These are phyloP conservation scores for Atta texana DNA, from an alignment of 1,140 invertebrate genomes.

Conservation along the genomic window DNA sequence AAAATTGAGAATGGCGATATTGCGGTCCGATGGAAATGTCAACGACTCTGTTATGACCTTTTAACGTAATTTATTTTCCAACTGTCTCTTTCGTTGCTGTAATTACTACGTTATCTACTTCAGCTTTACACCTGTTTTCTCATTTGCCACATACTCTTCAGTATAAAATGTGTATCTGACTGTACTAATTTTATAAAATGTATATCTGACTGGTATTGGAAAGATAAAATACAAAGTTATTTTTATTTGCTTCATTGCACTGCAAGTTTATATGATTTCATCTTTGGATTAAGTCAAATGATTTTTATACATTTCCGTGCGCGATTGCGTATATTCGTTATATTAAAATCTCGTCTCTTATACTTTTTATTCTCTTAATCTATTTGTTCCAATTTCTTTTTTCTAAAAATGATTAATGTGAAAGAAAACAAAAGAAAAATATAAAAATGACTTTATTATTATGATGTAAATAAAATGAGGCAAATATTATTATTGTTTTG, in stretches of 20 bases:
- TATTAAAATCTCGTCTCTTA: neutral
- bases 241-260: neutral
- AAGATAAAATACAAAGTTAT: neutral
- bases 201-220: neutral
- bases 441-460: neutral
- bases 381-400: neutral
- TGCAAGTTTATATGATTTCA: neutral
- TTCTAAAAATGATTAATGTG: neutral
- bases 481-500: neutral
- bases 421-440: neutral
- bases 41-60: slow-evolving; percentile 13
- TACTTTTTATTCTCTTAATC: neutral
- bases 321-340: neutral
- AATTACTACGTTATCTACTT: slow-evolving; percentile 23
- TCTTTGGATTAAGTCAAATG: neutral
- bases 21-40: slow-evolving; percentile 37
- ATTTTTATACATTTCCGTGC: neutral
- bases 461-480: neutral
- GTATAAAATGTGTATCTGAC: neutral
- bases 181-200: neutral
- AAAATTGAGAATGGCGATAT: slow-evolving; percentile 42
- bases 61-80: slow-evolving; percentile 4
- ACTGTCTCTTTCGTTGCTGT: neutral
- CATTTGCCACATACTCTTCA: neutral
- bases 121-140: slow-evolving; percentile 16